phyloP scores from a whole-genome alignment of 2,797 vertebrate genomes.

The Prionace glauca region DNA sequence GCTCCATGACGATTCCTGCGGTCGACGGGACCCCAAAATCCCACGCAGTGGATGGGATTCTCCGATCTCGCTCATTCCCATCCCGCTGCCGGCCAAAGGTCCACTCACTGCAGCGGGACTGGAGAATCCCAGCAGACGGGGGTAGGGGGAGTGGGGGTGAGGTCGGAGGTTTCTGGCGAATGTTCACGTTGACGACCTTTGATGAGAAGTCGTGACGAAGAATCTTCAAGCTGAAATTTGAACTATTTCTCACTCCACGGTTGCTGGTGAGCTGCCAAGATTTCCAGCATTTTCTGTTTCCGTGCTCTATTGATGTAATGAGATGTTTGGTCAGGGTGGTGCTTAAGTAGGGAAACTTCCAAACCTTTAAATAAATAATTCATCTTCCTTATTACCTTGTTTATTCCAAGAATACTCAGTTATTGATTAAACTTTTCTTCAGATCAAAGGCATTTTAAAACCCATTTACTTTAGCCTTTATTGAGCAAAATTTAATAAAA shows the following conservation, averaged over 20 bases:
- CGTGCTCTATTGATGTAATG: background rate
- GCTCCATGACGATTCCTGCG: no score
- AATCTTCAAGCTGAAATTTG: background rate
- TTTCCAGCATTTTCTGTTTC: background rate
- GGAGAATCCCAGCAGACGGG: no score
- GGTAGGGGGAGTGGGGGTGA: no score
- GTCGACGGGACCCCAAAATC: no score
- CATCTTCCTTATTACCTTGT: background rate
- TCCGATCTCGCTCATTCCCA: no score
- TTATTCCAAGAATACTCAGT: background rate
- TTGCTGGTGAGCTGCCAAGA: background rate
- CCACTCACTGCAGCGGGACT: no score
- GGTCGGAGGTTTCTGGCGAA: no score
- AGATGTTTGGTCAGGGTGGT: background rate
- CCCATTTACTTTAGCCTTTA: background rate
- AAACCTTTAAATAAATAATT: background rate
- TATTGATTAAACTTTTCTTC: slow-evolving; percentile 7
- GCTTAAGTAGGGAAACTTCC: background rate
- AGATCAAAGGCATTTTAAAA: background rate
- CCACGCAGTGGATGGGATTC: no score
- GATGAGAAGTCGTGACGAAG: background rate
- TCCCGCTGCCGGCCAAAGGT: no score
- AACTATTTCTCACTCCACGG: background rate
- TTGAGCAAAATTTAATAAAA: background rate
- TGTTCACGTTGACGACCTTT: no score